phyloP scores from a whole-genome alignment of 2,888 invertebrate genomes.

The Rhagophthalmus giganteus region DNA sequence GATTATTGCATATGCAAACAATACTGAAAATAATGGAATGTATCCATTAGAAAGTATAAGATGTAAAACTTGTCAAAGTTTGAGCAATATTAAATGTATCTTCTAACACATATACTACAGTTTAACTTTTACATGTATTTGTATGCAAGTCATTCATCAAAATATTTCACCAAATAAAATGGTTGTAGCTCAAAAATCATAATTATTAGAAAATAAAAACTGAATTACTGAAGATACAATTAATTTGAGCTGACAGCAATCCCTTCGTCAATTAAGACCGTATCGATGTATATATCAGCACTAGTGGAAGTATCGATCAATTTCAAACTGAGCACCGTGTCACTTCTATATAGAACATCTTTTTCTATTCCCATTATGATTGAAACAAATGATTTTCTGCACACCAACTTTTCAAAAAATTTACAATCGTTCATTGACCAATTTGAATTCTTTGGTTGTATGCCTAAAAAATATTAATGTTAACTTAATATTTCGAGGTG shows the following conservation, averaged over 20 bases:
- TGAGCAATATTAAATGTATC: no score
- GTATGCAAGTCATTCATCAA: no score
- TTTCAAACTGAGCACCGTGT: slow-evolving; percentile 66
- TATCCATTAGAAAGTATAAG: no score
- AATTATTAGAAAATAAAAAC: background rate
- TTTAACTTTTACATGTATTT: background rate
- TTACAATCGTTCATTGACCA: slow-evolving; percentile 76
- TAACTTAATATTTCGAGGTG: background rate
- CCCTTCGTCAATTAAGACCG: slow-evolving; percentile 65
- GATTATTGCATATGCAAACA: no score
- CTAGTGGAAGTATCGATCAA: slow-evolving; percentile 72
- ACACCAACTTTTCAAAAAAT: slow-evolving; percentile 71
- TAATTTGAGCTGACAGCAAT: slow-evolving; percentile 39
- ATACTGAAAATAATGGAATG: no score
- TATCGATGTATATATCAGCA: slow-evolving; percentile 68
- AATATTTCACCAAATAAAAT: no score
- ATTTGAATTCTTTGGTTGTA: slow-evolving; percentile 59
- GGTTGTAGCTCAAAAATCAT: no score
- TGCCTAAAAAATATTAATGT: slow-evolving; percentile 50
- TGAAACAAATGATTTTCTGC: slow-evolving; percentile 71
- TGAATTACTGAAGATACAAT: background rate
- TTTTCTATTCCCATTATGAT: slow-evolving; percentile 64
- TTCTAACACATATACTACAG: background rate
- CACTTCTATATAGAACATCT: slow-evolving; percentile 64
- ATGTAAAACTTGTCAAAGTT: no score